Conservation (phyloP, 1,140 invertebrate genomes). For the Cecropterus lyciades region DNA sequence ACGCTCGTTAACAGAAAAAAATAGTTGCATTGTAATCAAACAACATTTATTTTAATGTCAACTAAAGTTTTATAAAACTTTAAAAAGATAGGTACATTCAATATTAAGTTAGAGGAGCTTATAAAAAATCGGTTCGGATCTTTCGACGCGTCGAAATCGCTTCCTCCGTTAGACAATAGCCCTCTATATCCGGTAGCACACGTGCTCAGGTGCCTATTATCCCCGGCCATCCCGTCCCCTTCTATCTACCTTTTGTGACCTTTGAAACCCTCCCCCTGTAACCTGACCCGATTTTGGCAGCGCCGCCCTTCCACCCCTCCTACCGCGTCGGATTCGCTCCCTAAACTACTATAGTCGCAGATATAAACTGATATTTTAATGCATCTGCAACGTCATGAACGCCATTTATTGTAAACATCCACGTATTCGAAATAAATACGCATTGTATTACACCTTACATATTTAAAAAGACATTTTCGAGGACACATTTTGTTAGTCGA, state of each 20-base stretch:
- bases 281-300: slow-evolving; percentile 75
- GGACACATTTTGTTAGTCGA: too few species aligned
- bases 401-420: slow-evolving; percentile 29
- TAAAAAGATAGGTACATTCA: not conserved
- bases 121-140: slow-evolving; percentile 66
- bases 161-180: slow-evolving; percentile 79
- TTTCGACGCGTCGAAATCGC: slow-evolving; percentile 69
- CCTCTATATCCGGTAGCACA: slow-evolving; percentile 75
- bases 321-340: slow-evolving; percentile 57
- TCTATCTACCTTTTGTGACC: slow-evolving; percentile 60
- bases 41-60: too few species aligned
- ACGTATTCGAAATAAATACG: not conserved
- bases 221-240: slow-evolving; percentile 52
- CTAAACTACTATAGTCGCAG: slow-evolving; percentile 35
- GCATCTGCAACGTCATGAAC: slow-evolving; percentile 62
- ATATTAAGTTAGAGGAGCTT: slow-evolving; percentile 25
- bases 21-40: too few species aligned
- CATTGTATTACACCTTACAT: too few species aligned
- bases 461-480: too few species aligned
- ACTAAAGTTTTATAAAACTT: too few species aligned
- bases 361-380: slow-evolving; percentile 53
- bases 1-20: too few species aligned
- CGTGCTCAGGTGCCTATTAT: slow-evolving; percentile 83
- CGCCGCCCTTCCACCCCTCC: slow-evolving; percentile 71
- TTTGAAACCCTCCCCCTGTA: slow-evolving; percentile 66